Evolutionary conservation across 2,113 vertebrate genomes (phyloP).

Genomic region (Hiodon alosoides): DNA sequence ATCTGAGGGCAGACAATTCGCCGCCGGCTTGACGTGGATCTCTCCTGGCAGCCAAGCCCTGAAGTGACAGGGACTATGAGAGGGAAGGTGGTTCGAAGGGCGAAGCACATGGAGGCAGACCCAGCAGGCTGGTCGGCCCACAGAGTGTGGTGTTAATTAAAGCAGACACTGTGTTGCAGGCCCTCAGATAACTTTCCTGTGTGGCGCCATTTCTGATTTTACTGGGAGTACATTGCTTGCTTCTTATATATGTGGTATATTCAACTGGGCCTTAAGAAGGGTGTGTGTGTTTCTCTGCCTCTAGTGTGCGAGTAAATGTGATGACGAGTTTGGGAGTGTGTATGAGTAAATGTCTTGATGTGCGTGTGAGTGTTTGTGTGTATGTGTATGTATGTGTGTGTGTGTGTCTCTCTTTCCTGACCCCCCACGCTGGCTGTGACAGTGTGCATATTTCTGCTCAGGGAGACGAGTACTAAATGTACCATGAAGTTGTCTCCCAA

Average conservation of each 20-base stretch:
- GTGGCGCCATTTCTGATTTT: too few species aligned
- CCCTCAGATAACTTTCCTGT: too few species aligned
- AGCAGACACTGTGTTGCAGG: neutral
- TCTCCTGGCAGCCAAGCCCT: neutral
- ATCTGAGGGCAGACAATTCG: neutral
- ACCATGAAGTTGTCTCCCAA: neutral
- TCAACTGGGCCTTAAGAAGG: neutral
- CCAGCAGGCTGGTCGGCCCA: neutral
- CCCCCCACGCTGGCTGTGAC: constrained; percentile 26
- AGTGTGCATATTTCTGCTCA: constrained; percentile 16
- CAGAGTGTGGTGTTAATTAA: constrained; percentile 4
- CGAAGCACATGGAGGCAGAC: neutral
- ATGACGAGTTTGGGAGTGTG: constrained; percentile 16
- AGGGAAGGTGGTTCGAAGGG: neutral
- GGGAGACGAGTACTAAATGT: constrained; percentile 24
- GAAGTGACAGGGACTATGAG: neutral
- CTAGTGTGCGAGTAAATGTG: neutral
- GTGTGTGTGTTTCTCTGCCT: neutral
- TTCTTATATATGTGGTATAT: too few species aligned
- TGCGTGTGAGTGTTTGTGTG: neutral
- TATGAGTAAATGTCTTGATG: neutral
- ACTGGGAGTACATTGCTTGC: too few species aligned
- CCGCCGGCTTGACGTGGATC: neutral
- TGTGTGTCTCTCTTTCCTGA: neutral
- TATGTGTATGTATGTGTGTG: constrained; percentile 15